Conservation (phyloP, 2,888 invertebrate genomes). For the Apodemia mormo region DNA sequence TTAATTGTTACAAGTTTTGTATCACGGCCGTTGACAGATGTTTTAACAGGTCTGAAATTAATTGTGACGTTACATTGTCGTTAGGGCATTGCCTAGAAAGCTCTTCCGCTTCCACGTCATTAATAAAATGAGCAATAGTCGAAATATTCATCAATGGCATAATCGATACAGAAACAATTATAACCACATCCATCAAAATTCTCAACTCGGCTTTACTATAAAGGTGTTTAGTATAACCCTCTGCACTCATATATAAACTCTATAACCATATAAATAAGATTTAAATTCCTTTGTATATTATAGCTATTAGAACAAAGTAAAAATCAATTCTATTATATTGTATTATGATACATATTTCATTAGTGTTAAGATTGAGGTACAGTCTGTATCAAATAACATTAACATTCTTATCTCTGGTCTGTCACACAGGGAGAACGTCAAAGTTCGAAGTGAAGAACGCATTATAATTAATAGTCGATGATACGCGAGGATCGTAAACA, state of each 20-base stretch:
- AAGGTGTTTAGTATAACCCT: slow-evolving; percentile 50
- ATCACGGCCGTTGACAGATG: slow-evolving; percentile 70
- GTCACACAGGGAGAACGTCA: slow-evolving; percentile 80
- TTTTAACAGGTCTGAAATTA: slow-evolving; percentile 77
- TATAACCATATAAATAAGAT: slow-evolving; percentile 44
- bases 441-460: slow-evolving; percentile 79
- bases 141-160: slow-evolving; percentile 82
- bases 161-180: slow-evolving; percentile 82
- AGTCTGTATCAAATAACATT: slow-evolving; percentile 72
- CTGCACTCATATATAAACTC: slow-evolving; percentile 45
- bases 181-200: slow-evolving; percentile 81
- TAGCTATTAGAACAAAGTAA: slow-evolving; percentile 16
- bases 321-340: slow-evolving; percentile 35
- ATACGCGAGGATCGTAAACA: slow-evolving; percentile 78
- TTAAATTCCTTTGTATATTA: slow-evolving; percentile 41
- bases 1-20: slow-evolving; percentile 62
- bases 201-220: slow-evolving; percentile 61
- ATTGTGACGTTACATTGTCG: slow-evolving; percentile 76
- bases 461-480: slow-evolving; percentile 81
- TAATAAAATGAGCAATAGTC: slow-evolving; percentile 81
- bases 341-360: slow-evolving; percentile 50
- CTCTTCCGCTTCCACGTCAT: slow-evolving; percentile 79
- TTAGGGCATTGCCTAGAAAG: slow-evolving; percentile 62
- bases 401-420: slow-evolving; percentile 80
- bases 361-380: slow-evolving; percentile 47